Base-by-base conservation (phyloP, 2,797 vertebrate genomes). In the Euthynnus affinis region DNA sequence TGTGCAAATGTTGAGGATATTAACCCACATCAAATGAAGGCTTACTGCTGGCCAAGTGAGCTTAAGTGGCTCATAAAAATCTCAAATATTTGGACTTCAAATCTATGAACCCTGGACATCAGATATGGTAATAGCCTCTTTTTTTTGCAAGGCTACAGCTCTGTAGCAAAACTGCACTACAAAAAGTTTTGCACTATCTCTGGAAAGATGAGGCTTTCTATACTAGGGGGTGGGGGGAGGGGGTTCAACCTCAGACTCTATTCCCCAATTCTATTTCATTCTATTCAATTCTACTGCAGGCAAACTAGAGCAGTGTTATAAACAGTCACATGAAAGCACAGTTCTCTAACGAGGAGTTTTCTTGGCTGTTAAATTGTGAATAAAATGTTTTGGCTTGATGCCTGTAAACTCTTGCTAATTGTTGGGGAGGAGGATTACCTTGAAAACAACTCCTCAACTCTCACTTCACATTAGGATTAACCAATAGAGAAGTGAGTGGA, bases 391-490 rank as follows among this genome's bases (percentile, higher is more conserved):
- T 76, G 80, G 57, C 75, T 70, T 40, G 52, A 57, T 71, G 73
- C 81, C 72, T 71, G 34, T 87, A 74, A 75, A 53, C 68, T 77
- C 22, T 65, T 42, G 58, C 61, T 90, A 84, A 91, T 86, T 91
- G 66, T 61, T 4, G 15, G 48, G 68, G 78, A 81, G 69, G 65
- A 76, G 63, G 25, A 34, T 80, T 88, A 84, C 82, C 81, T 81
- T 80, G 74, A 90, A 84, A 90, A 87, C 76, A 71, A 48, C 66
- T 81, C 52, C 64, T 76, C 65, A 64, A 46, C 80, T 86, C 78
- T 89, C 81, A 85, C 83, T 87, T 90, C 76, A 65, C 78, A 82
- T 90, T 74, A 76, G 74, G 76, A 48, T 69, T 37, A 82, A 78
- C 78, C 80, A 74, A 59, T 57, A 49, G 75, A 88, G 65, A 52